phyloP scores from a whole-genome alignment of 1,140 invertebrate species.

The Rhynchophorus ferrugineus region DNA sequence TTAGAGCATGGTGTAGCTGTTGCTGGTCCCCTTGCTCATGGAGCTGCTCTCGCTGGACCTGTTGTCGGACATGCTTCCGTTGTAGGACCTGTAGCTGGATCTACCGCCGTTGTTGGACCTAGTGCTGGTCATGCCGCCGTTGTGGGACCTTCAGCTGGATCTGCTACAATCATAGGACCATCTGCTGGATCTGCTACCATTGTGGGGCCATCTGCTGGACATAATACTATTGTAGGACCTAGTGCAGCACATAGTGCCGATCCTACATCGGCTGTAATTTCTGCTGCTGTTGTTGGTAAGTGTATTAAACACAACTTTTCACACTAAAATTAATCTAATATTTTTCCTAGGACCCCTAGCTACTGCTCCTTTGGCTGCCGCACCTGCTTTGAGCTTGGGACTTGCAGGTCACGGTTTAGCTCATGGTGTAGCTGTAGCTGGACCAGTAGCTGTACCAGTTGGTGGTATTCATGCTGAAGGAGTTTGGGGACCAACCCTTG shows the following conservation, averaged over 20 bases:
- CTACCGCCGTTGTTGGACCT: background rate
- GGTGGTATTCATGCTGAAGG: too few species aligned
- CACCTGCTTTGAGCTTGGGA: background rate
- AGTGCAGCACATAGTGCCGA: constrained; percentile 4
- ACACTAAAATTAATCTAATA: background rate
- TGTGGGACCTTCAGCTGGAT: constrained; percentile 1
- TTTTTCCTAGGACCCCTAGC: background rate
- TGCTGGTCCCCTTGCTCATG: background rate
- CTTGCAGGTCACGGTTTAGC: too few species aligned
- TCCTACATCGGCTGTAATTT: constrained; percentile 13
- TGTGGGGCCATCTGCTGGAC: constrained; percentile 13
- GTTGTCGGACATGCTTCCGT: background rate
- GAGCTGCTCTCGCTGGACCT: constrained; percentile 8
- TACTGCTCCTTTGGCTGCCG: too few species aligned
- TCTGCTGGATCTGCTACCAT: constrained; percentile 1
- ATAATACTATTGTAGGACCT: constrained; percentile 22
- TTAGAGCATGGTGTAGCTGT: constrained; percentile 5
- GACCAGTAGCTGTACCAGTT: too few species aligned
- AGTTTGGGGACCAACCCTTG: constrained; percentile 22
- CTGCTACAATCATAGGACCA: constrained; percentile 1
- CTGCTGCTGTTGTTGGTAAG: too few species aligned
- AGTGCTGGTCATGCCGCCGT: background rate
- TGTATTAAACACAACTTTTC: too few species aligned
- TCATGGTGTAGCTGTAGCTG: too few species aligned
- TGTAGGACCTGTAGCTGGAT: background rate